Evolutionary conservation across 1,140 invertebrate species (phyloP).

Genomic region (Drosophila sproati): DNA sequence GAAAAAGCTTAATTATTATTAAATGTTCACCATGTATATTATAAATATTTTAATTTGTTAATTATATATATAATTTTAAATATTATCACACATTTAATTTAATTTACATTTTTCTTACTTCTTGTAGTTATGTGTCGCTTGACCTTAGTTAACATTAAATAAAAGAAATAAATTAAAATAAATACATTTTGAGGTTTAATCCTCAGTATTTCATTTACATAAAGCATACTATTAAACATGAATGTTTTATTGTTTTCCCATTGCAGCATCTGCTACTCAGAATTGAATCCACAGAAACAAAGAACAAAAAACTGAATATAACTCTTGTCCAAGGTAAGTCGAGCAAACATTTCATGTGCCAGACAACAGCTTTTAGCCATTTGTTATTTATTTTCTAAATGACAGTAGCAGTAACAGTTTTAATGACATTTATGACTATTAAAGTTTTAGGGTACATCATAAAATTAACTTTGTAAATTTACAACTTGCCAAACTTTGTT

Average conservation of each 20-base stretch:
- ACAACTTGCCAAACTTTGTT: background rate
- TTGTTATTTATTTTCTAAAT: background rate
- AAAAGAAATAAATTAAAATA: background rate
- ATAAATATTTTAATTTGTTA: no score
- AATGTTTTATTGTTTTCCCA: background rate
- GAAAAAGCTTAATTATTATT: no score
- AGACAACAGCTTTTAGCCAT: background rate
- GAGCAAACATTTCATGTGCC: background rate
- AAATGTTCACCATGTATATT: no score
- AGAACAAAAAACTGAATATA: background rate
- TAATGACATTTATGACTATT: background rate
- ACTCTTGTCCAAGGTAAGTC: background rate
- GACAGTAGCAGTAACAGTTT: background rate
- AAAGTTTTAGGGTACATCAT: no score
- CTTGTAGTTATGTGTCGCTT: no score
- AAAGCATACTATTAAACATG: background rate
- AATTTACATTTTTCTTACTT: no score
- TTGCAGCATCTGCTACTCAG: slow-evolving; percentile 6
- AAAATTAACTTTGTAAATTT: background rate
- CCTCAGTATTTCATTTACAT: background rate
- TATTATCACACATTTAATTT: no score
- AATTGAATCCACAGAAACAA: background rate
- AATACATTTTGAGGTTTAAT: slow-evolving; percentile 5
- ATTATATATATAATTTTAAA: no score
- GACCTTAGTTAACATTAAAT: background rate